Conservation (phyloP, 1,140 invertebrate species). For the Saxidomus purpurata region DNA sequence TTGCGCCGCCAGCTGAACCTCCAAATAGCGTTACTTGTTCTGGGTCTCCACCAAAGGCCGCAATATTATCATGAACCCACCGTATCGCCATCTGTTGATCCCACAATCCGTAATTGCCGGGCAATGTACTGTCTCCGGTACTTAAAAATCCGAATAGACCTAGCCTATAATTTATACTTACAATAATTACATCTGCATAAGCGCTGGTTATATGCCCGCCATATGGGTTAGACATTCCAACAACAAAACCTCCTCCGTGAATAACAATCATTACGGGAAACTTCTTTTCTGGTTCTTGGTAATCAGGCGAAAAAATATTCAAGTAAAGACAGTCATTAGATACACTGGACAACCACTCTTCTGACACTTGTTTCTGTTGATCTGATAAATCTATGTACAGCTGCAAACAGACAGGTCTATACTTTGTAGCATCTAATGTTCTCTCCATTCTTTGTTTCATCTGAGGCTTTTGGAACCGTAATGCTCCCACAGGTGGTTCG, state of each 20-base stretch:
- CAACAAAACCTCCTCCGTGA: slow-evolving; percentile 97
- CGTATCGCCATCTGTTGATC: slow-evolving; percentile 91
- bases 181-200: slow-evolving; percentile 93
- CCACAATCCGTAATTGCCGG: slow-evolving; percentile 91
- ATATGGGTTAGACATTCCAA: slow-evolving; percentile 95
- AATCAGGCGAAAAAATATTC: slow-evolving; percentile 92
- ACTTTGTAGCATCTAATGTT: neutral
- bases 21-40: slow-evolving; percentile 90
- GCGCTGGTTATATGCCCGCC: slow-evolving; percentile 93
- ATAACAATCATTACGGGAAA: slow-evolving; percentile 95
- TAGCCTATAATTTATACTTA: slow-evolving; percentile 92
- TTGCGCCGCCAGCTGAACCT: slow-evolving; percentile 91
- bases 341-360: neutral
- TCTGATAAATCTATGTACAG: neutral
- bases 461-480: slow-evolving; percentile 30
- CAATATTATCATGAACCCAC: slow-evolving; percentile 91
- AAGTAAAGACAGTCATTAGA: slow-evolving; percentile 98
- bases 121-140: slow-evolving; percentile 46
- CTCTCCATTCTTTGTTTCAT: neutral
- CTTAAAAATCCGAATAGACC: slow-evolving; percentile 91
- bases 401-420: neutral
- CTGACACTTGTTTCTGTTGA: neutral
- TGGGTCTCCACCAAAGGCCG: slow-evolving; percentile 91
- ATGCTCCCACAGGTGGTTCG: slow-evolving; percentile 10
- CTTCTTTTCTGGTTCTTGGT: slow-evolving; percentile 73